These are phyloP conservation scores for Trissolcus basalis DNA, from an alignment of 1,140 invertebrate species.

Conservation along the genomic window DNA sequence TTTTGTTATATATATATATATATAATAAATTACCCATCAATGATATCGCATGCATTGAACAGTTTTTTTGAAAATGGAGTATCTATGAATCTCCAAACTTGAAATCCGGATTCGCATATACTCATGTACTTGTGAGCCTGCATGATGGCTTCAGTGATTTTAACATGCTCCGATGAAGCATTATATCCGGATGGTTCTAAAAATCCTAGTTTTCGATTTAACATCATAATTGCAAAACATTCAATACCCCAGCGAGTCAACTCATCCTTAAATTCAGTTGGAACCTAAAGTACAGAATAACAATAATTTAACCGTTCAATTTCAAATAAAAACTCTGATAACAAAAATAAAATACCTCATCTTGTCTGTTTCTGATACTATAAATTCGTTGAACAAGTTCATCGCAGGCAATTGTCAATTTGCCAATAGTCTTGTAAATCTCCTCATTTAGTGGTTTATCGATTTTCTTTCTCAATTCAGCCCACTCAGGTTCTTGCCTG, in stretches of 20 bases:
- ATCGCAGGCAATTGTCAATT: slow-evolving; percentile 73
- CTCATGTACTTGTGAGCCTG: slow-evolving; percentile 79
- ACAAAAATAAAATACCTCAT: slow-evolving; percentile 70
- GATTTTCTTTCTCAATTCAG: slow-evolving; percentile 74
- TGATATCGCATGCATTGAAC: slow-evolving; percentile 77
- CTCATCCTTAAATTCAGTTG: slow-evolving; percentile 78
- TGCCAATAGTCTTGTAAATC: slow-evolving; percentile 64
- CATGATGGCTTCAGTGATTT: slow-evolving; percentile 79
- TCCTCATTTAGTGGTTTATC: slow-evolving; percentile 74
- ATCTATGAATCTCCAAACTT: slow-evolving; percentile 81
- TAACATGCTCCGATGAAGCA: slow-evolving; percentile 75
- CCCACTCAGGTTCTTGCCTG: slow-evolving; percentile 78
- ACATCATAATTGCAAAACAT: slow-evolving; percentile 79
- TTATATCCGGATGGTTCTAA: slow-evolving; percentile 71
- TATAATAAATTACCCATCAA: slow-evolving; percentile 75
- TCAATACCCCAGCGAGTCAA: slow-evolving; percentile 82
- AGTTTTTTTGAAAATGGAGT: slow-evolving; percentile 79
- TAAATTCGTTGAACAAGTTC: slow-evolving; percentile 71
- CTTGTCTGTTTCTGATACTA: slow-evolving; percentile 78
- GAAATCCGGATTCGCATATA: slow-evolving; percentile 80
- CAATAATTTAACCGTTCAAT: neutral
- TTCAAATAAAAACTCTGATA: neutral
- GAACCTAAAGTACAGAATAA: slow-evolving; percentile 64
- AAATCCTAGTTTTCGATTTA: slow-evolving; percentile 79
- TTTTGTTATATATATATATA: neutral